Base-by-base conservation (phyloP, 2,888 invertebrate genomes). In the Arctia plantaginis region DNA sequence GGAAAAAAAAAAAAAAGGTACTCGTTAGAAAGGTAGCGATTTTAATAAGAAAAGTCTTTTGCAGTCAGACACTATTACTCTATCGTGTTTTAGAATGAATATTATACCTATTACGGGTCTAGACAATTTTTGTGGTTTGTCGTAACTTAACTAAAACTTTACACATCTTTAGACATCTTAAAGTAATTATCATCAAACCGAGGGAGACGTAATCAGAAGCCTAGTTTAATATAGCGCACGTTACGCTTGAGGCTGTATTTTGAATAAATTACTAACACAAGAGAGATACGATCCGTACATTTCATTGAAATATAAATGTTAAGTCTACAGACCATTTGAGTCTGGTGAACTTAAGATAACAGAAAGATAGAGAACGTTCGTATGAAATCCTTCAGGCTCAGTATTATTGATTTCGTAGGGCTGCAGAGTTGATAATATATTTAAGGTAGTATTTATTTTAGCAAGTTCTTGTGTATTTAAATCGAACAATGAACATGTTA, bases 181-280 rank as follows among this genome's bases (percentile, higher is more conserved):
- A 76, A 83, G 75, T 83, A 70, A 81, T 83, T 79, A 75, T 68
- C 41, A 66, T 74, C 39, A 7, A 33, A 69, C 75, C 69, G 71
- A 39, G 66, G 66, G 72, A 68, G 72, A 27, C 41, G 75, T 81
- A 64, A 71, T 59, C 68, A 62, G 59, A 30, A 66, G 65, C 65
- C 74, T 39, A 73, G 47, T 71, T 65, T 69, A 73, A 82, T 81
- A 82, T 68, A 82, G 75, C 72, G 39, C 41, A 59, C 69, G 79
- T 83, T 82, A 79, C 30, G 70, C 70, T 65, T 59, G 15, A 62
- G 62, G 62, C 27, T 74, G 77, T 82, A 80, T 35, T 82, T 77
- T 80, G 75, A 75, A 80, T 84, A 82, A 77, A 80, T 82, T 82
- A 78, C 72, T 67, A 72, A 75, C 67, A 71, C 72, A 20, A 39